phyloP scores from a whole-genome alignment of 2,888 invertebrate genomes.

The Mesochorus sp. region DNA sequence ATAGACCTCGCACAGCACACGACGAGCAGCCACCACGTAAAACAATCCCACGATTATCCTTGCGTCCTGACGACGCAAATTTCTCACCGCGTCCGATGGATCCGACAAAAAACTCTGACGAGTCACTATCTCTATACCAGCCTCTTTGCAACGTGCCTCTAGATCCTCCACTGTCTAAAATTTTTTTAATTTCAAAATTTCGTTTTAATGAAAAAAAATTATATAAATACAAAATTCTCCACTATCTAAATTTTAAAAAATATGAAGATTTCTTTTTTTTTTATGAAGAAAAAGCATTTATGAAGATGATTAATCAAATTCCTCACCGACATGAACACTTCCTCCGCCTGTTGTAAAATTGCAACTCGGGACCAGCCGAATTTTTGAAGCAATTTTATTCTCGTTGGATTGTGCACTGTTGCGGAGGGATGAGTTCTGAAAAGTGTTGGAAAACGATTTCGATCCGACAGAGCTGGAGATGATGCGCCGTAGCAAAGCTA shows the following conservation, averaged over 20 bases:
- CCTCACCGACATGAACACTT: constrained; percentile 96
- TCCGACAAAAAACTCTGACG: constrained; percentile 98
- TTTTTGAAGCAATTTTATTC: constrained; percentile 97
- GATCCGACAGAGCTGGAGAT: constrained; percentile 98
- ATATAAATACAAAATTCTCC: neutral
- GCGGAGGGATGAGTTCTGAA: constrained; percentile 99
- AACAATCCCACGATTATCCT: constrained; percentile 98
- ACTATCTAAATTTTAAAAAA: neutral
- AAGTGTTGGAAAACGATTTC: constrained; percentile 97
- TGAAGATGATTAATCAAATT: neutral
- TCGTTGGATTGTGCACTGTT: constrained; percentile 98
- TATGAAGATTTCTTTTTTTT: neutral
- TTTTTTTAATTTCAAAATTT: neutral
- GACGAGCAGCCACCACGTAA: constrained; percentile 98
- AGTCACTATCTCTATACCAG: constrained; percentile 97
- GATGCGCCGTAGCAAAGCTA: constrained; percentile 99
- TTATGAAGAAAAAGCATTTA: neutral
- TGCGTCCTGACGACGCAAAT: constrained; percentile 97
- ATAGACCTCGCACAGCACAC: constrained; percentile 98
- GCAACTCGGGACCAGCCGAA: constrained; percentile 99
- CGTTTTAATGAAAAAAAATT: neutral
- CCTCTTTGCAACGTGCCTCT: constrained; percentile 95
- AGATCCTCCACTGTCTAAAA: constrained; percentile 96
- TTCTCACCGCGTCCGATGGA: constrained; percentile 97
- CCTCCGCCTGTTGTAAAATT: constrained; percentile 98